These are phyloP conservation scores for Scartelaos histophorus DNA, from an alignment of 2,113 vertebrate genomes.

Conservation along the genomic window DNA sequence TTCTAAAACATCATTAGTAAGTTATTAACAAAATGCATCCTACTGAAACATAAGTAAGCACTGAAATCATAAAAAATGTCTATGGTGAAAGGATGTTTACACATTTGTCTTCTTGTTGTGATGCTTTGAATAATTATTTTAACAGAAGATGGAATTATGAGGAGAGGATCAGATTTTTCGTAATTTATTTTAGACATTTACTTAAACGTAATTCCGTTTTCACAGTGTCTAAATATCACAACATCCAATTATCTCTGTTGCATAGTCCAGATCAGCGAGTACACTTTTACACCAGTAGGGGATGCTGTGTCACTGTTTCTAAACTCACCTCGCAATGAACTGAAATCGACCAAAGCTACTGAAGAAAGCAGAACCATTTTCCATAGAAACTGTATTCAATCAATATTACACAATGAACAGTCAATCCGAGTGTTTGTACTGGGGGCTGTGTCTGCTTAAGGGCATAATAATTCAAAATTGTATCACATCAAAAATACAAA, in stretches of 20 bases:
- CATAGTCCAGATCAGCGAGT: conserved; percentile 25
- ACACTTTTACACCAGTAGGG: conserved; percentile 68
- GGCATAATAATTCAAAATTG: not conserved
- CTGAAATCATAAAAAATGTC: no score
- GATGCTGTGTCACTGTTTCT: conserved; percentile 62
- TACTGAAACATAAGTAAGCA: no score
- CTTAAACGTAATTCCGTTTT: not conserved
- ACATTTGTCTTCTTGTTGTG: no score
- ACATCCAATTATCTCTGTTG: not conserved
- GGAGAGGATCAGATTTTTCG: not conserved
- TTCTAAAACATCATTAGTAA: no score
- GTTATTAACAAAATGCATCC: no score
- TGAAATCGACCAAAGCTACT: conserved; percentile 1
- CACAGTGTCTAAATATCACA: not conserved
- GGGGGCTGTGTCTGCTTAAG: not conserved
- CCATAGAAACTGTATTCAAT: not conserved
- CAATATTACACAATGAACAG: not conserved
- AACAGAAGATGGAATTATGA: no score
- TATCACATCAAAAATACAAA: not conserved
- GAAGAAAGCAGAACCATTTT: conserved; percentile 5
- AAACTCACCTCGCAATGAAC: conserved; percentile 8
- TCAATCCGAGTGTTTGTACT: not conserved
- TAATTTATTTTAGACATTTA: not conserved
- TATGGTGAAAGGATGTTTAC: no score
- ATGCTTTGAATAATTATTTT: no score